Conservation (phyloP, 2,888 invertebrate species). For the Diarsia brunnea region DNA sequence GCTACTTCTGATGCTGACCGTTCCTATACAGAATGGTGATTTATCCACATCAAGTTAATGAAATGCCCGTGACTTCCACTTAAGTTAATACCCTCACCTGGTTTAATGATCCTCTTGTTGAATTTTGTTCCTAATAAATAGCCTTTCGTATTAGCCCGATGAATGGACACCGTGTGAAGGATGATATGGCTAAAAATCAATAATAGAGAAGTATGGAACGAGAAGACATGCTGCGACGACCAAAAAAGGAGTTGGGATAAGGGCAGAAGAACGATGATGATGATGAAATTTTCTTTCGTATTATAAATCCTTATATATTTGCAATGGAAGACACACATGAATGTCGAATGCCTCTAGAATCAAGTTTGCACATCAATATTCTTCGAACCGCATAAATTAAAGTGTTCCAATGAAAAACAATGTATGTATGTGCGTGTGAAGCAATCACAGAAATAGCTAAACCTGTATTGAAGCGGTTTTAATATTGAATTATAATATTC, state of each 20-base stretch:
- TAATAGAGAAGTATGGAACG: too few relatives aligned
- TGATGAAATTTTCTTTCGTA: too few relatives aligned
- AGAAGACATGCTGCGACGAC: too few relatives aligned
- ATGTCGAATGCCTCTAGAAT: conserved; percentile 38
- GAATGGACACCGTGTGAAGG: too few relatives aligned
- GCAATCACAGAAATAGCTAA: conserved; percentile 42
- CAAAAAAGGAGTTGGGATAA: too few relatives aligned
- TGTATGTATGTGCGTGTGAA: conserved; percentile 27
- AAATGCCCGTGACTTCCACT: not conserved
- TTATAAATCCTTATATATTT: not conserved
- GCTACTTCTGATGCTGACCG: too few relatives aligned
- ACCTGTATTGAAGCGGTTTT: conserved; percentile 27
- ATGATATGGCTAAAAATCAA: too few relatives aligned
- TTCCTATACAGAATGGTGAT: too few relatives aligned
- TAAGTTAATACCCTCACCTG: not conserved
- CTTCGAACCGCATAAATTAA: conserved; percentile 45
- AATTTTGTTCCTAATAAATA: too few relatives aligned
- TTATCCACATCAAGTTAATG: not conserved
- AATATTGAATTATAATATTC: conserved; percentile 4
- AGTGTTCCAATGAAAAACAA: conserved; percentile 27
- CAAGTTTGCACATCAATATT: conserved; percentile 50
- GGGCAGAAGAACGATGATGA: too few relatives aligned
- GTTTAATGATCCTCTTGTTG: too few relatives aligned
- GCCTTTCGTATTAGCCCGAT: too few relatives aligned
- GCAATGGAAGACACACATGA: not conserved